Evolutionary conservation across 2,888 invertebrate species (phyloP).

Genomic region (Troides helena): DNA sequence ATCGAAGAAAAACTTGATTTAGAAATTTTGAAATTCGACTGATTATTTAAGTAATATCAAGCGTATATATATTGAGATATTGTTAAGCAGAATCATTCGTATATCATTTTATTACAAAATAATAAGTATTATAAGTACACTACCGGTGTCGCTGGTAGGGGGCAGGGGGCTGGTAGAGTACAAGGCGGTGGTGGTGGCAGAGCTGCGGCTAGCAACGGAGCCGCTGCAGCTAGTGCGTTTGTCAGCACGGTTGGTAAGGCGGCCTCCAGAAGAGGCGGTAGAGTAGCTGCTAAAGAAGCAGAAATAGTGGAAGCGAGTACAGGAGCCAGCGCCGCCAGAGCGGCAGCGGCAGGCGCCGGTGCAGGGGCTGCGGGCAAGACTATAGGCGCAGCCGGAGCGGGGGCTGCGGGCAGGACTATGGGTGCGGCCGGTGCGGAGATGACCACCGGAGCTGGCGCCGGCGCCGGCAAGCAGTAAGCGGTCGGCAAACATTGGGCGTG

Average conservation of each 20-base stretch:
- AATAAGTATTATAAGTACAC: slow-evolving; percentile 14
- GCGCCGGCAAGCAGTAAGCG: slow-evolving; percentile 35
- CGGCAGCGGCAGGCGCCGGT: slow-evolving; percentile 9
- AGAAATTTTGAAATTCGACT: no score
- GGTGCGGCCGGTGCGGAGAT: slow-evolving; percentile 22
- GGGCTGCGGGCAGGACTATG: slow-evolving; percentile 18
- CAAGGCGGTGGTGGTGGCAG: slow-evolving; percentile 28
- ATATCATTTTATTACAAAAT: neutral
- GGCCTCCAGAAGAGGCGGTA: slow-evolving; percentile 42
- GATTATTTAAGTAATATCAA: no score
- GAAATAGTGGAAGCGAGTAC: slow-evolving; percentile 37
- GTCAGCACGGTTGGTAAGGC: slow-evolving; percentile 51
- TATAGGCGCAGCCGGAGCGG: slow-evolving; percentile 12
- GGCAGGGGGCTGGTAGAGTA: slow-evolving; percentile 30
- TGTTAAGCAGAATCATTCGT: neutral
- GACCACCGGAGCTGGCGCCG: slow-evolving; percentile 21
- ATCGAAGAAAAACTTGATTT: no score
- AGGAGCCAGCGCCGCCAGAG: slow-evolving; percentile 34
- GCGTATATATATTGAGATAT: neutral
- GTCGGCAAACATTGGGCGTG: slow-evolving; percentile 36
- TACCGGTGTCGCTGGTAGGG: slow-evolving; percentile 28
- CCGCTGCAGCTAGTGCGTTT: slow-evolving; percentile 49
- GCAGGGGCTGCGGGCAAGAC: slow-evolving; percentile 20
- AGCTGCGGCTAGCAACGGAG: slow-evolving; percentile 44
- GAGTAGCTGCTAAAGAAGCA: slow-evolving; percentile 37